Base-by-base conservation (phyloP, 2,797 vertebrate species). In the Capromys pilorides region DNA sequence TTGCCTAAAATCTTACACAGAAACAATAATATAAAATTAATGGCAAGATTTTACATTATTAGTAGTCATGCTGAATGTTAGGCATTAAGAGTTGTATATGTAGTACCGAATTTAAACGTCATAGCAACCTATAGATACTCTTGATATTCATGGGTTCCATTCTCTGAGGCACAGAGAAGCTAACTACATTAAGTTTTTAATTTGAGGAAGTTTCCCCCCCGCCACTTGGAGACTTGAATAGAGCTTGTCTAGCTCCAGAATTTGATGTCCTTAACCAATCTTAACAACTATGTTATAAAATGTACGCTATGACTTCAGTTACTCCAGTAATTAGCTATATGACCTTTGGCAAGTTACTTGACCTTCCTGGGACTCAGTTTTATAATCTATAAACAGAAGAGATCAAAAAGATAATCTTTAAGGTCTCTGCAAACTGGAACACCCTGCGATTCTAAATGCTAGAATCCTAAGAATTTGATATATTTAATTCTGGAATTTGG, bases 401-500 rank as follows among this genome's bases (percentile, higher is more conserved):
- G 51, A 12, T 82, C 92, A 16, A 49, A 92, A 79, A 96, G 88
- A 87, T 51, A 5, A 88, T 51, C 54, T 79, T 93, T 75, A 90
- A 79, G 31, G 12, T 92, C 91, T 93, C 88, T 85, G 71, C 8
- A 88, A 93, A 94, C 14, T 92, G 49, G 78, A 91, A 81, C 64
- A 94, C 71, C 62, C 84, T 80, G 28, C 86, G 66, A 88, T 85
- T 95, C 77, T 73, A 84, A 78, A 73, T 49, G 33, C 49, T 54
- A 93, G 67, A 91, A 92, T 94, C 78, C 91, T 36, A 92, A 95
- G 64, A 95, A 95, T 88, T 82, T 69, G 18, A 13, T 45, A 57
- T 94, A 33, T 85, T 96, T 96, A 57, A 89, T 94, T 96, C 61
- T 96, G 81, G 87, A 95, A 96, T 96, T 96, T 45, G 84, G 39